phyloP scores from a whole-genome alignment of 2,888 invertebrate species.

The Catocala fraxini region DNA sequence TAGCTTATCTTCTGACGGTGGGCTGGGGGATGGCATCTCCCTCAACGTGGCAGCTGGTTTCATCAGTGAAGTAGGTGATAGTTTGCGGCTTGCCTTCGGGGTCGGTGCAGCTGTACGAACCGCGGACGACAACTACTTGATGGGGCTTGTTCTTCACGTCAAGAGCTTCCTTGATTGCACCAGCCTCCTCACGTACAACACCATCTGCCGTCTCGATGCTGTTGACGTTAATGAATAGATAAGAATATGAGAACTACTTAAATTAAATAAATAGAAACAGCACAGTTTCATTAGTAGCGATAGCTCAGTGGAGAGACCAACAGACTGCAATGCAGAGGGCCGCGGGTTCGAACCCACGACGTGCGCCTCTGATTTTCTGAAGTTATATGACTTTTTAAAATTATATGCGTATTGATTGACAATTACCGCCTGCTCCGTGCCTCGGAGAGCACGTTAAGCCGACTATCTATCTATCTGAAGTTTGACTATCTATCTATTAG shows the following conservation, averaged over 20 bases:
- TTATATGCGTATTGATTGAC: no score
- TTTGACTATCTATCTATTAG: no score
- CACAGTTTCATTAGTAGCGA: no score
- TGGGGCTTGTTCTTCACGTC: constrained; percentile 88
- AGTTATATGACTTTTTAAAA: no score
- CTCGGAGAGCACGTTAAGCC: no score
- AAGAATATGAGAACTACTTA: constrained; percentile 8
- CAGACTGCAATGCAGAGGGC: no score
- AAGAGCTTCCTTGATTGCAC: constrained; percentile 72
- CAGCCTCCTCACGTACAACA: constrained; percentile 84
- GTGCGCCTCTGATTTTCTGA: no score
- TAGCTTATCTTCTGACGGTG: constrained; percentile 58
- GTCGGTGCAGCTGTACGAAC: constrained; percentile 87
- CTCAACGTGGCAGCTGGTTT: constrained; percentile 89
- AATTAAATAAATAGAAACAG: constrained; percentile 6
- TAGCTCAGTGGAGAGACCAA: no score
- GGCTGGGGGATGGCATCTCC: constrained; percentile 88
- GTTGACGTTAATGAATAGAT: constrained; percentile 5
- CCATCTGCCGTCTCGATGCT: constrained; percentile 87
- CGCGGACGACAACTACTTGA: constrained; percentile 86
- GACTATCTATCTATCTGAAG: no score
- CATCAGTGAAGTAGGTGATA: constrained; percentile 88
- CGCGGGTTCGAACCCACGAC: no score
- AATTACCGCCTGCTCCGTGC: no score
- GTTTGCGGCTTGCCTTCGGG: constrained; percentile 85